Evolutionary conservation across 1,140 invertebrate genomes (phyloP).

Genomic region (Drosophila sp.): DNA sequence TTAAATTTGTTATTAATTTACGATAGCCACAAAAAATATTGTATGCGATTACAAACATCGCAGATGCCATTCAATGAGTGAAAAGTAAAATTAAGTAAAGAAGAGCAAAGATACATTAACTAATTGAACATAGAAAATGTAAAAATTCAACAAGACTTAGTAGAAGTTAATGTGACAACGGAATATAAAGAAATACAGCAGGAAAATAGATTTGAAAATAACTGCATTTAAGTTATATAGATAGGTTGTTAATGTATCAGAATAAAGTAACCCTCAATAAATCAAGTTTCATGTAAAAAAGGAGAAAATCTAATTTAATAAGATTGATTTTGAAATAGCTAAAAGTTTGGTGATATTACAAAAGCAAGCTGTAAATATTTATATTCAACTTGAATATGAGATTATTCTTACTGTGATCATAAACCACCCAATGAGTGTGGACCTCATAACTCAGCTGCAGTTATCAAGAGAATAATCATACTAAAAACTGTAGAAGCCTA

Average conservation of each 20-base stretch:
- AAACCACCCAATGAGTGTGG: constrained; percentile 35
- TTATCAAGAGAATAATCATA: constrained; percentile 41
- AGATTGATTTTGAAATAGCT: too few species aligned
- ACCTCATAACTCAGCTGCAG: constrained; percentile 39
- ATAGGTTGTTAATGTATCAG: too few species aligned
- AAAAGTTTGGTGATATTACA: too few species aligned
- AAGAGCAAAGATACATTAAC: neutral
- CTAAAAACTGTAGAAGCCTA: constrained; percentile 35
- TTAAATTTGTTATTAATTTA: constrained; percentile 81
- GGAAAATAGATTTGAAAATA: too few species aligned
- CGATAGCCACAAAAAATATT: constrained; percentile 31
- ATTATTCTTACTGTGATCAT: constrained; percentile 16
- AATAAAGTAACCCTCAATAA: too few species aligned
- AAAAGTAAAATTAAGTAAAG: too few species aligned
- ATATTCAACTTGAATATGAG: constrained; percentile 14
- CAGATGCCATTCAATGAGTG: neutral
- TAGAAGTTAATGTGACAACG: too few species aligned
- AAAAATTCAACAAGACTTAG: too few species aligned
- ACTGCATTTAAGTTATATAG: too few species aligned
- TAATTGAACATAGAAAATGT: neutral
- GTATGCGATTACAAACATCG: constrained; percentile 22
- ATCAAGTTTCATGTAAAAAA: too few species aligned
- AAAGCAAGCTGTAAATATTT: neutral
- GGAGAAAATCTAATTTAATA: too few species aligned
- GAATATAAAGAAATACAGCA: too few species aligned